phyloP scores from a whole-genome alignment of 2,113 vertebrate genomes.

The Azemiops feae region DNA sequence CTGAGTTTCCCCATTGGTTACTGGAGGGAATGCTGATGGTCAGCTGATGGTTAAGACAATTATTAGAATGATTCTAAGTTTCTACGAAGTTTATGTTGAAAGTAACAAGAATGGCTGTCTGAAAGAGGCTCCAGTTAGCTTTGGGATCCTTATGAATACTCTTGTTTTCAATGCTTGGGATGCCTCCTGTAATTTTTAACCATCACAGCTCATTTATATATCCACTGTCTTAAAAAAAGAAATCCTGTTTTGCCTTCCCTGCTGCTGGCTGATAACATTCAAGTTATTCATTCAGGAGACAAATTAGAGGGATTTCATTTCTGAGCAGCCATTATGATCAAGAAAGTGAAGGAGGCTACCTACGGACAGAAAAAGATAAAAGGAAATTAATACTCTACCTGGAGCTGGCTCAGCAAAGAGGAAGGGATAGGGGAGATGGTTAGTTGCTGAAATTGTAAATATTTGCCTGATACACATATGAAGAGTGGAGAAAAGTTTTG shows the following conservation, averaged over 20 bases:
- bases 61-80: not conserved
- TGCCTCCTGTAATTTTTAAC: not conserved
- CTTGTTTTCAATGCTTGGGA: not conserved
- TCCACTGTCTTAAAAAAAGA: not conserved
- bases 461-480: slow-evolving; percentile 18
- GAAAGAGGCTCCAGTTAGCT: not conserved
- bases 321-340: not conserved
- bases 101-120: not conserved
- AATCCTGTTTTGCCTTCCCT: not conserved
- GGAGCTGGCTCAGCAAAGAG: slow-evolving; percentile 4
- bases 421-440: not conserved
- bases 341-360: not conserved
- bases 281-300: not conserved
- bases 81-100: not conserved
- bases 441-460: not conserved
- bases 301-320: slow-evolving; percentile 19
- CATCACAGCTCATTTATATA: not conserved
- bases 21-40: not conserved
- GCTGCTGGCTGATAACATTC: not conserved
- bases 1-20: not conserved
- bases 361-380: slow-evolving; percentile 11
- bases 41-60: not conserved
- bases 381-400: not conserved
- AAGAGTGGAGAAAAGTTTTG: not conserved
- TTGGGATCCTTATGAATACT: rapidly evolving